These are phyloP conservation scores for Beris chalybata DNA, from an alignment of 2,888 invertebrate species.

Conservation along the genomic window DNA sequence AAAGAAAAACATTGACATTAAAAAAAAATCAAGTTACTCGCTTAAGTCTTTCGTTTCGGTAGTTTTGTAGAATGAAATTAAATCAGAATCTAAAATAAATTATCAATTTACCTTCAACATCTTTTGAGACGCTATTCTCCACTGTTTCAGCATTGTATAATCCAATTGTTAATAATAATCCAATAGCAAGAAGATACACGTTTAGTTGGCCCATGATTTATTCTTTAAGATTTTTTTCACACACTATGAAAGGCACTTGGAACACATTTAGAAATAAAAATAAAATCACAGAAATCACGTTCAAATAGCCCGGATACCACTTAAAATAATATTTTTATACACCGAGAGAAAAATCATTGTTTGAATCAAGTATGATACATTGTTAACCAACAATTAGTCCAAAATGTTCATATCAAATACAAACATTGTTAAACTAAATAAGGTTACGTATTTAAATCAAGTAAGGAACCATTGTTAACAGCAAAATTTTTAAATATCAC, in stretches of 20 bases:
- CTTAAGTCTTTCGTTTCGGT: slow-evolving; percentile 34
- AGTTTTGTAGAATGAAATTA: not conserved
- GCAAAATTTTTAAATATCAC: too few species aligned
- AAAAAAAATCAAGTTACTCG: slow-evolving; percentile 24
- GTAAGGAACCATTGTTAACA: too few species aligned
- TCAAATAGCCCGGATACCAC: not conserved
- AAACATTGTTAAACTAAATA: too few species aligned
- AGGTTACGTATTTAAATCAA: too few species aligned
- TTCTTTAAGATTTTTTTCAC: not conserved
- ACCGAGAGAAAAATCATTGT: too few species aligned
- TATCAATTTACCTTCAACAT: slow-evolving; percentile 17
- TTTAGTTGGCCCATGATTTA: slow-evolving; percentile 12
- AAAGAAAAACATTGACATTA: too few species aligned
- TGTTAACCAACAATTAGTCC: too few species aligned
- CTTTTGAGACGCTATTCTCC: not conserved
- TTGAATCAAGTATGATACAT: too few species aligned
- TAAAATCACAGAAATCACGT: slow-evolving; percentile 10
- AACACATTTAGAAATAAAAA: slow-evolving; percentile 16
- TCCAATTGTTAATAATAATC: slow-evolving; percentile 33
- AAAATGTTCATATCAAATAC: too few species aligned
- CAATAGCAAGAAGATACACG: slow-evolving; percentile 6
- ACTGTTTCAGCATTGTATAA: slow-evolving; percentile 26
- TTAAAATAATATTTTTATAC: slow-evolving; percentile 9
- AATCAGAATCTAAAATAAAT: not conserved
- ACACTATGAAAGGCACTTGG: slow-evolving; percentile 1